Conservation (phyloP, 2,888 invertebrate genomes). For the Eupithecia tripunctaria region DNA sequence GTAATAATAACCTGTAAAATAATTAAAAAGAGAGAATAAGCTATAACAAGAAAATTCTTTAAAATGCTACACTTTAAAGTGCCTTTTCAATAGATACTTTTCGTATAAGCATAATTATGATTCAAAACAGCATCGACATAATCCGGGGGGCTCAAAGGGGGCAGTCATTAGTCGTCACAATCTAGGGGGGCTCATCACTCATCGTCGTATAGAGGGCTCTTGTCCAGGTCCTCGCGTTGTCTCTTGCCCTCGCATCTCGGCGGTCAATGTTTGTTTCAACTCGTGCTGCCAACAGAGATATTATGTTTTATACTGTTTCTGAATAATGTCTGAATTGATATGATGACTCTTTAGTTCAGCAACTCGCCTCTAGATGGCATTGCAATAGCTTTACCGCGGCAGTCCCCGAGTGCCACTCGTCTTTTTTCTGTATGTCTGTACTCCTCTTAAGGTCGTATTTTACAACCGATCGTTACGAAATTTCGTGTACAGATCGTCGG, state of each 20-base stretch:
- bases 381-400: no score
- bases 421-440: no score
- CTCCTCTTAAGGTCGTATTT: no score
- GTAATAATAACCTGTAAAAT: neutral
- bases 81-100: neutral
- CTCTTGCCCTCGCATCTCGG: conserved; percentile 59
- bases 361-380: no score
- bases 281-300: conserved; percentile 68
- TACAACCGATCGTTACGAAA: no score
- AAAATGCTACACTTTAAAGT: conserved; percentile 7
- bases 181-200: conserved; percentile 48
- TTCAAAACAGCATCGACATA: conserved; percentile 5
- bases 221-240: conserved; percentile 59
- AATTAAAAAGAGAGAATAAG: neutral
- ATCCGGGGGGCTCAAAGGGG: neutral
- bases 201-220: conserved; percentile 67
- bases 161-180: neutral
- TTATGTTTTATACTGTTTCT: neutral
- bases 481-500: no score
- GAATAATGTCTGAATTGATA: no score
- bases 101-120: neutral
- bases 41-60: neutral
- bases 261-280: conserved; percentile 65
- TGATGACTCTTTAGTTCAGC: no score
- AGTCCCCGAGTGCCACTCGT: no score